Conservation (phyloP, 2,113 vertebrate species). For the Microtus ochrogaster region DNA sequence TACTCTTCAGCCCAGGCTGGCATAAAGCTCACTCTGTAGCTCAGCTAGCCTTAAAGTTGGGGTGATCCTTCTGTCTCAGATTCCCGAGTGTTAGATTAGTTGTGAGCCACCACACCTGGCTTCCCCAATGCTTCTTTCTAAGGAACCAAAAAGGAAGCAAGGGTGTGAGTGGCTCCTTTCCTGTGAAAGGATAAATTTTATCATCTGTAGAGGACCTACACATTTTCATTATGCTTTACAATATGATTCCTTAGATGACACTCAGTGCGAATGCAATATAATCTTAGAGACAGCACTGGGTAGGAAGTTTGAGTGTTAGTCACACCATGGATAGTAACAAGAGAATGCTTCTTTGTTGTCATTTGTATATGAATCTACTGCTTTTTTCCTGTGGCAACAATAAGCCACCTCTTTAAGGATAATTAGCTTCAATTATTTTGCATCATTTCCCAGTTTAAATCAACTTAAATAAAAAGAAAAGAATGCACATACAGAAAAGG, state of each 20-base stretch:
- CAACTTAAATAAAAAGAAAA: slow-evolving; percentile 47
- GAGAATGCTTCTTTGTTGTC: background rate
- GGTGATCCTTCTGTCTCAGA: background rate
- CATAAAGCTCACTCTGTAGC: background rate
- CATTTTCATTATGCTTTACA: slow-evolving; percentile 32
- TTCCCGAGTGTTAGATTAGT: background rate
- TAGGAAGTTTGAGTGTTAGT: background rate
- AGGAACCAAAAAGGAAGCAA: background rate
- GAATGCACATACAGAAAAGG: slow-evolving; percentile 9
- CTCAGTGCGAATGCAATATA: background rate
- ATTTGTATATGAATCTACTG: slow-evolving; percentile 30
- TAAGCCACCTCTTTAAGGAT: background rate
- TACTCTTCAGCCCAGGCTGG: background rate
- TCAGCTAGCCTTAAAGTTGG: background rate
- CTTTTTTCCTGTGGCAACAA: slow-evolving; percentile 45
- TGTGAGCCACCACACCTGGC: background rate
- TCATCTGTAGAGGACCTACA: background rate
- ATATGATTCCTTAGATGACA: background rate
- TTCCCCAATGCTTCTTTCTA: background rate
- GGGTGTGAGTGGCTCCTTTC: slow-evolving; percentile 34
- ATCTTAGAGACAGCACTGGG: background rate
- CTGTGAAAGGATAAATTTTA: slow-evolving; percentile 3
- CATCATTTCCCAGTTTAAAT: slow-evolving; percentile 10
- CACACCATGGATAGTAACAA: slow-evolving; percentile 1
- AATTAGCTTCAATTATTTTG: slow-evolving; percentile 50